Conservation (phyloP, 1,140 invertebrate species). For the Heterodera schachtii region DNA sequence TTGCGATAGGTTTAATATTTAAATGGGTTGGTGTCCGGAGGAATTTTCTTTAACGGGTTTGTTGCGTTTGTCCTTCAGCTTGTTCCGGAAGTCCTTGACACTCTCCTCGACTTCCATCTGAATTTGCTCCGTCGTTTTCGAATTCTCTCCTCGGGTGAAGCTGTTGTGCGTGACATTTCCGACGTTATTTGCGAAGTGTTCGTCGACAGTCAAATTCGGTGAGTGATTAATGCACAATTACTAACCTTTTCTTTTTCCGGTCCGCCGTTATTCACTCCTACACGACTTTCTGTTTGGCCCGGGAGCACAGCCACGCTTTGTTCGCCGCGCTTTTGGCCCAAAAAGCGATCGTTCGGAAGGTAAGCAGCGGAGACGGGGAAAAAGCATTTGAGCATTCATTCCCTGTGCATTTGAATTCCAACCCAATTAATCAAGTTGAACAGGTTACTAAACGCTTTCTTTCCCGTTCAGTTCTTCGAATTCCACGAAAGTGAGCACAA, state of each 20-base stretch:
- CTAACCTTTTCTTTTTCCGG: constrained; percentile 18
- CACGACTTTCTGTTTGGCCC: constrained; percentile 46
- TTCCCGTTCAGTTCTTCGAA: constrained; percentile 30
- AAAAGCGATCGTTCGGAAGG: constrained; percentile 16
- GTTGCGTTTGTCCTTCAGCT: constrained; percentile 11
- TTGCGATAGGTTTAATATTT: too few relatives aligned
- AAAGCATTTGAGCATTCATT: too few relatives aligned
- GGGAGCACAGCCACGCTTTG: constrained; percentile 36
- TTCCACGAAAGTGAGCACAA: constrained; percentile 43
- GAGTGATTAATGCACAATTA: constrained; percentile 14
- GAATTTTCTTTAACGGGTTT: constrained; percentile 7
- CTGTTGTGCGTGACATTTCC: constrained; percentile 48
- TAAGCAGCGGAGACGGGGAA: background rate
- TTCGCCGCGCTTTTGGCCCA: constrained; percentile 31
- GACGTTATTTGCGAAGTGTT: constrained; percentile 51
- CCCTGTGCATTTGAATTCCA: too few relatives aligned
- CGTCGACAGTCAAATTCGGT: constrained; percentile 10
- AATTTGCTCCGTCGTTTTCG: constrained; percentile 46
- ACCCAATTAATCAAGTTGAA: too few relatives aligned
- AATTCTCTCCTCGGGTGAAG: constrained; percentile 22
- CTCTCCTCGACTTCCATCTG: constrained; percentile 54
- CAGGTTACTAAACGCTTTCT: too few relatives aligned
- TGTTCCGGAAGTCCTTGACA: constrained; percentile 54
- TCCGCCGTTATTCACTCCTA: constrained; percentile 45
- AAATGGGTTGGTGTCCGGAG: too few relatives aligned